Conservation (phyloP, 1,140 invertebrate genomes). For the Drosophila grimshawi region DNA sequence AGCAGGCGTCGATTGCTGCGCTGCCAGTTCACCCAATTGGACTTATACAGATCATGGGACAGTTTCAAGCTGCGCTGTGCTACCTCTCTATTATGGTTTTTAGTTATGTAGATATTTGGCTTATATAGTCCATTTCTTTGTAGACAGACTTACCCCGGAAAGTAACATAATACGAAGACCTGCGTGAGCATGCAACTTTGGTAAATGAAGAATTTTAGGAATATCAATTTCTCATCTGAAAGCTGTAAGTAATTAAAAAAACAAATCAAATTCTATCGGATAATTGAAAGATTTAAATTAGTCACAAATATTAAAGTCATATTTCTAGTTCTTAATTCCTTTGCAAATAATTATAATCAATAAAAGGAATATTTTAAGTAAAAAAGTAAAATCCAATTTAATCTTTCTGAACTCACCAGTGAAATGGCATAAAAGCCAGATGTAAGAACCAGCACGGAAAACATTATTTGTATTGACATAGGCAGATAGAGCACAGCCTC, state of each 20-base stretch:
- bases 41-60: slow-evolving; percentile 60
- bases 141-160: slow-evolving; percentile 50
- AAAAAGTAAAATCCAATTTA: too few species aligned
- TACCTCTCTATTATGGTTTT: slow-evolving; percentile 52
- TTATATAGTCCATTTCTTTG: background rate
- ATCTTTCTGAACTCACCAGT: slow-evolving; percentile 42
- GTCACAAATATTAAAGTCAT: too few species aligned
- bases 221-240: slow-evolving; percentile 42
- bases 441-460: slow-evolving; percentile 70
- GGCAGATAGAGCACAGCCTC: slow-evolving; percentile 63
- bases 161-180: slow-evolving; percentile 77
- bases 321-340: too few species aligned
- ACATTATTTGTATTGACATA: slow-evolving; percentile 70
- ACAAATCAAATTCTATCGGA: too few species aligned
- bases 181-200: slow-evolving; percentile 71
- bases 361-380: background rate
- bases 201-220: slow-evolving; percentile 62
- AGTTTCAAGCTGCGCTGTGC: slow-evolving; percentile 56
- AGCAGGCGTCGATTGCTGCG: slow-evolving; percentile 51
- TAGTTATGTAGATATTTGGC: background rate
- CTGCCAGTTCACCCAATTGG: slow-evolving; percentile 62
- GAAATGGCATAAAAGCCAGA: slow-evolving; percentile 79
- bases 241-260: slow-evolving; percentile 35
- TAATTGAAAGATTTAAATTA: too few species aligned
- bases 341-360: background rate